phyloP scores from a whole-genome alignment of 2,113 vertebrate species.

The Hippocampus abdominalis region DNA sequence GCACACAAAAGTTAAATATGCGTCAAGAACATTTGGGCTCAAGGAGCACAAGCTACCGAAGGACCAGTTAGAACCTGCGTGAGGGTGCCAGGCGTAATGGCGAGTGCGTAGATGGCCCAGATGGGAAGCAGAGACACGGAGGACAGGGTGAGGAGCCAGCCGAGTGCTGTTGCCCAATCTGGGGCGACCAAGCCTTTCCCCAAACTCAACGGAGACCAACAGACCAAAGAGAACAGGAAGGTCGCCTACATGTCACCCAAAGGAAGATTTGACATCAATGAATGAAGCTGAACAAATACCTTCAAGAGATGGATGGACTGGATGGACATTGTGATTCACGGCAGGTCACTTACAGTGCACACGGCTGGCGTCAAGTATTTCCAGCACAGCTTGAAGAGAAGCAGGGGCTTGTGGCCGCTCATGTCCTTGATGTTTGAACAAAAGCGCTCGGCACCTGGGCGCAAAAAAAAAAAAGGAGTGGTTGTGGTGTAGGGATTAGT shows the following conservation, averaged over 20 bases:
- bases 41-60: not conserved
- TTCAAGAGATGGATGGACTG: not conserved
- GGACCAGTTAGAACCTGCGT: conserved; percentile 41
- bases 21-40: not conserved
- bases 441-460: conserved; percentile 67
- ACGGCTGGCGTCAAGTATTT: conserved; percentile 67
- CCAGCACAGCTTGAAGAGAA: conserved; percentile 70
- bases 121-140: conserved; percentile 70
- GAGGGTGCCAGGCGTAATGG: conserved; percentile 55
- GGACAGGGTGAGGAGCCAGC: conserved; percentile 66
- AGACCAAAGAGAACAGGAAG: conserved; percentile 67
- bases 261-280: not conserved
- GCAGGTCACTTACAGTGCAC: conserved; percentile 66
- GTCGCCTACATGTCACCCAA: conserved; percentile 47
- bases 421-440: conserved; percentile 64
- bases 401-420: conserved; percentile 59
- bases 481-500: conserved; percentile 1
- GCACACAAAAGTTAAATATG: no score
- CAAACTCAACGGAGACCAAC: conserved; percentile 64
- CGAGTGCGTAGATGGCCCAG: conserved; percentile 62
- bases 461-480: conserved; percentile 1
- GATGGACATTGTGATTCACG: not conserved
- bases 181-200: conserved; percentile 58
- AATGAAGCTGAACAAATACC: no score
- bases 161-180: conserved; percentile 59